These are phyloP conservation scores for Athalia cordata DNA, from an alignment of 2,888 invertebrate species.

Conservation along the genomic window DNA sequence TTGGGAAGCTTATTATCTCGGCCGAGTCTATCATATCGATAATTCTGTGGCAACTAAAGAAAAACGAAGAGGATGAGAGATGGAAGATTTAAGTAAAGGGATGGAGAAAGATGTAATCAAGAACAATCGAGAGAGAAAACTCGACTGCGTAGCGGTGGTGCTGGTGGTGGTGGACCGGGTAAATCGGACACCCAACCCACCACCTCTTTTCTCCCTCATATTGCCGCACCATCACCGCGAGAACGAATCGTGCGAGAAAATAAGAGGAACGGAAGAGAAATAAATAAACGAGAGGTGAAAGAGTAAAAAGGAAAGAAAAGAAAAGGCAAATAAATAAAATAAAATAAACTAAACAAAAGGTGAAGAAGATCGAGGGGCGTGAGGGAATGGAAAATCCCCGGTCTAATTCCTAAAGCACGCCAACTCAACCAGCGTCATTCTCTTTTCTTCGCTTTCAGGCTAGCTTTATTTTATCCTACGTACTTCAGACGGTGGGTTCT, in stretches of 20 bases:
- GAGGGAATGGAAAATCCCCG: slow-evolving; percentile 7
- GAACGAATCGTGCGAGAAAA: neutral
- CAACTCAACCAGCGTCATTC: slow-evolving; percentile 26
- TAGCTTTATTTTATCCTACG: slow-evolving; percentile 34
- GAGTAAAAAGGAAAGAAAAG: neutral
- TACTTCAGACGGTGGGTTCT: neutral
- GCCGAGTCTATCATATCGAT: slow-evolving; percentile 7
- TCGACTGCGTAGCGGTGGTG: neutral
- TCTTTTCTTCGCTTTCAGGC: slow-evolving; percentile 3
- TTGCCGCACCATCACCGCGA: too few relatives aligned
- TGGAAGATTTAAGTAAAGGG: neutral
- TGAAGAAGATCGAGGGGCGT: neutral
- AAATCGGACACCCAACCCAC: neutral
- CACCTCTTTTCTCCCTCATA: too few relatives aligned
- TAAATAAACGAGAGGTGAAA: neutral
- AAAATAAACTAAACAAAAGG: neutral
- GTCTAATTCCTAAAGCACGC: slow-evolving; percentile 28
- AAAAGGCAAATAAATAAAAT: neutral
- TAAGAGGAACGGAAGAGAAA: neutral
- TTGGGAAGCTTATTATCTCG: too few relatives aligned
- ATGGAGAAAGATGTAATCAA: neutral
- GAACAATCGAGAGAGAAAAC: slow-evolving; percentile 2
- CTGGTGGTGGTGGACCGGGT: neutral
- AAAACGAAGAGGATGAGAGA: neutral
- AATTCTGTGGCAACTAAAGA: slow-evolving; percentile 30